These are phyloP conservation scores for Pagetopsis macropterus DNA, from an alignment of 2,797 vertebrate genomes.

Conservation along the genomic window DNA sequence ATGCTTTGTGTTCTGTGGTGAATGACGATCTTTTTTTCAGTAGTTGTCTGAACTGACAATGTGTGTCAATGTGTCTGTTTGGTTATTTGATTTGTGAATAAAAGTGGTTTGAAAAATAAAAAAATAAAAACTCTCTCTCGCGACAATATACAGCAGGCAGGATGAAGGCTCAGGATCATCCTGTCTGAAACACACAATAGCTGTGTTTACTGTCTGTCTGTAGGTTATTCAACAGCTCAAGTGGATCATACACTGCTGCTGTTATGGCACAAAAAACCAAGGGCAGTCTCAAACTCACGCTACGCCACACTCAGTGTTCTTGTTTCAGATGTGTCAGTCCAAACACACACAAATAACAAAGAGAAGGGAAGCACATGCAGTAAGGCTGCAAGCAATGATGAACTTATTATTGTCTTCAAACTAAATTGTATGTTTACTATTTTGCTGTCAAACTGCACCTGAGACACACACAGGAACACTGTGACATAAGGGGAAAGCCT, in stretches of 20 bases:
- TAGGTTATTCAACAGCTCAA: slow-evolving; percentile 3
- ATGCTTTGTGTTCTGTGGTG: no score
- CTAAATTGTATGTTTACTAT: no score
- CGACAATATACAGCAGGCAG: not conserved
- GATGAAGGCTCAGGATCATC: not conserved
- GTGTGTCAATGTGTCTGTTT: no score
- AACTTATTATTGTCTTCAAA: not conserved
- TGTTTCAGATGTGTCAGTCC: not conserved
- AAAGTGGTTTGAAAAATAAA: no score
- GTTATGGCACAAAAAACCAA: not conserved
- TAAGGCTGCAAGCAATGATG: not conserved
- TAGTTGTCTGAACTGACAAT: no score
- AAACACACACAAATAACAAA: not conserved
- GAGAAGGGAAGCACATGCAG: not conserved
- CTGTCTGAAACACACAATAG: slow-evolving; percentile 12
- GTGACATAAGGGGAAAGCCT: not conserved
- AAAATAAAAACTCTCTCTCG: no score
- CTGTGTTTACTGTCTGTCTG: slow-evolving; percentile 9
- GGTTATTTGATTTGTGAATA: no score
- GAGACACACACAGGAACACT: not conserved
- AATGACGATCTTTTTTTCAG: no score
- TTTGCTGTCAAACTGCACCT: not conserved
- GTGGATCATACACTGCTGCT: slow-evolving; percentile 9
- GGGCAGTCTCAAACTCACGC: not conserved
- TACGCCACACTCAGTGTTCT: not conserved